Evolutionary conservation across 1,140 invertebrate species (phyloP), one percentile per base, ranked within the genome.

Genomic region (Micrasema minimum): DNA sequence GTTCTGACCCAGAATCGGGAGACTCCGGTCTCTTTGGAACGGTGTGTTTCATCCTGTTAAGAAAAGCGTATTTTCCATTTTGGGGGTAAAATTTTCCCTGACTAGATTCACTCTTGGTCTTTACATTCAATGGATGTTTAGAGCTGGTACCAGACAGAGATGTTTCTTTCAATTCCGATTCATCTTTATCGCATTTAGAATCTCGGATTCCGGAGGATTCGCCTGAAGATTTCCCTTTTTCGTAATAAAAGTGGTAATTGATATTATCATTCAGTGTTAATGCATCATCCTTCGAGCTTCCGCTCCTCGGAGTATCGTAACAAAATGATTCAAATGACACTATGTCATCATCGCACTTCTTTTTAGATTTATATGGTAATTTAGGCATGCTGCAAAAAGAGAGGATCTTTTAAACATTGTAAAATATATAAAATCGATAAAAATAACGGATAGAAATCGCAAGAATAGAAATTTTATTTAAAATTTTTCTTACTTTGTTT

Each of bases 301-400:
- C 75, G n/a, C 77, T 76, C 11, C 66, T 51, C 7, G 83, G 80
- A 26, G 79, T 80, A 75, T 86, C 86, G 74, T 86, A 85, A 57
- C 83, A 85, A 76, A 87, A 87, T 23, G 86, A 83, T 76, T 87
- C 86, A 76, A 88, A 88, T 1, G 85, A 86, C 14, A 87, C 85
- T 65, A 84, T 83, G 74, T 84, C 83, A 62, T 85, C 83, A 37
- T 85, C 81, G 50, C 81, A 79, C n/a, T 81, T 71, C 71, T 81
- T 81, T 66, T 83, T 83, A 7, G 79, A 72, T 78, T 83, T 83
- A 68, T 81, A 83, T 14, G 82, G 81, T 79, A 82, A 80, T 79
- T 85, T 85, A 65, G 82, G 79, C 83, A 85, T 82, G 77, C 77
- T 80, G 62, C 22, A 74, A 69, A 74, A 51, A 37, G 20, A 46